phyloP scores from a whole-genome alignment of 2,888 invertebrate genomes.

The Nymphalis c-album region DNA sequence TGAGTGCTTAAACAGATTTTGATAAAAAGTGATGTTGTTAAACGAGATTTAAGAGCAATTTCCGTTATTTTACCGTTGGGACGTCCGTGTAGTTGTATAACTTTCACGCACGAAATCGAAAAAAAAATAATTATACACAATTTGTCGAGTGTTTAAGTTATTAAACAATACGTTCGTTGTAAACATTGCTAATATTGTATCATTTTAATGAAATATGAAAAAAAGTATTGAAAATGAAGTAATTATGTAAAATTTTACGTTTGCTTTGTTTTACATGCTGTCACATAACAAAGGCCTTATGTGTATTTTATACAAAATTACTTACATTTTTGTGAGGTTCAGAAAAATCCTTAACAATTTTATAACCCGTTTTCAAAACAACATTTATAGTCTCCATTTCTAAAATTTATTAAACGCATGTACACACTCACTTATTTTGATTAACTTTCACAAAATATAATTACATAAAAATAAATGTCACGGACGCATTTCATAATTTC shows the following conservation, averaged over 20 bases:
- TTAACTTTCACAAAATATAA: slow-evolving; percentile 6
- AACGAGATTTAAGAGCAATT: slow-evolving; percentile 41
- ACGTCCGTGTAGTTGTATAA: slow-evolving; percentile 28
- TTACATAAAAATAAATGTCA: slow-evolving; percentile 14
- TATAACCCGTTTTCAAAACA: slow-evolving; percentile 73
- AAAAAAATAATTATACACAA: slow-evolving; percentile 5
- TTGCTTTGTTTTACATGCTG: no score
- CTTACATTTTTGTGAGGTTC: slow-evolving; percentile 71
- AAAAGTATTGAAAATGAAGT: no score
- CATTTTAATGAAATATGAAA: not conserved
- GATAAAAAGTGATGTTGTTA: slow-evolving; percentile 13
- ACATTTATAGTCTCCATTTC: slow-evolving; percentile 71
- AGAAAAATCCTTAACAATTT: slow-evolving; percentile 72
- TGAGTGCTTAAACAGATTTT: no score
- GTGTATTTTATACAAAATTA: slow-evolving; percentile 32
- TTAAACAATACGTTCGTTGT: not conserved
- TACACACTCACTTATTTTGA: slow-evolving; percentile 2
- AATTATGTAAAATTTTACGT: no score
- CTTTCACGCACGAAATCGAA: slow-evolving; percentile 27
- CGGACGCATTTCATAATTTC: slow-evolving; percentile 11
- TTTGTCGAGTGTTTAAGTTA: slow-evolving; percentile 9
- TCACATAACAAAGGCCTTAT: not conserved
- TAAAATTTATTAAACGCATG: slow-evolving; percentile 25
- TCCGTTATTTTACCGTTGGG: slow-evolving; percentile 35
- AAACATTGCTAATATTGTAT: not conserved